These are phyloP conservation scores for Hecatera dysodea DNA, from an alignment of 2,888 invertebrate species.

Conservation along the genomic window DNA sequence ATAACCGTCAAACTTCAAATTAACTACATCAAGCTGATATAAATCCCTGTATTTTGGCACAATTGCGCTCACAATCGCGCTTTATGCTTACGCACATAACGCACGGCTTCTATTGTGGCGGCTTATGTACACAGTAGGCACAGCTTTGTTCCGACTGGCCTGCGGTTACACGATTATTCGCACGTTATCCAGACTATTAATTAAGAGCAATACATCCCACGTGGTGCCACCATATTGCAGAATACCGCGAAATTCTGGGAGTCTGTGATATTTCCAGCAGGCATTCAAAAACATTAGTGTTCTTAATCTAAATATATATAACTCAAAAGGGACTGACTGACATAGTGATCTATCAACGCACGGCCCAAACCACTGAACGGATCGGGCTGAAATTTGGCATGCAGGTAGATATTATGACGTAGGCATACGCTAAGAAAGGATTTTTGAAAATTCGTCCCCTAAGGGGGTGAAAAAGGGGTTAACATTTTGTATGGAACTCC, in stretches of 20 bases:
- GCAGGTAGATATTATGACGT: too few relatives aligned
- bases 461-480: too few relatives aligned
- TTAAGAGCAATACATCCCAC: conserved; percentile 21
- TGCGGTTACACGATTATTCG: conserved; percentile 34
- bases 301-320: too few relatives aligned
- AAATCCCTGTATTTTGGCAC: conserved; percentile 1
- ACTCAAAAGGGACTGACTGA: too few relatives aligned
- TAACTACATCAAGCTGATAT: not conserved
- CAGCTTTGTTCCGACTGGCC: conserved; percentile 30
- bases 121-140: conserved; percentile 15
- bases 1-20: not conserved
- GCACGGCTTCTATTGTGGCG: not conserved
- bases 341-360: too few relatives aligned
- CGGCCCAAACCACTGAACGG: too few relatives aligned
- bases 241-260: not conserved
- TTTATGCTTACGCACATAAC: not conserved
- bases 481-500: too few relatives aligned
- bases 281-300: too few relatives aligned
- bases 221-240: not conserved
- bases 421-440: too few relatives aligned
- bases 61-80: not conserved
- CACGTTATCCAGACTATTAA: conserved; percentile 10
- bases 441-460: too few relatives aligned
- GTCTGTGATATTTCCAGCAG: not conserved
- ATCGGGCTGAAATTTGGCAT: too few relatives aligned